A percentile compares a stretch with the other conserved stretches of the same genome.
Conservation (phyloP, 2,797 vertebrate species). For the Ataeniobius toweri region DNA sequence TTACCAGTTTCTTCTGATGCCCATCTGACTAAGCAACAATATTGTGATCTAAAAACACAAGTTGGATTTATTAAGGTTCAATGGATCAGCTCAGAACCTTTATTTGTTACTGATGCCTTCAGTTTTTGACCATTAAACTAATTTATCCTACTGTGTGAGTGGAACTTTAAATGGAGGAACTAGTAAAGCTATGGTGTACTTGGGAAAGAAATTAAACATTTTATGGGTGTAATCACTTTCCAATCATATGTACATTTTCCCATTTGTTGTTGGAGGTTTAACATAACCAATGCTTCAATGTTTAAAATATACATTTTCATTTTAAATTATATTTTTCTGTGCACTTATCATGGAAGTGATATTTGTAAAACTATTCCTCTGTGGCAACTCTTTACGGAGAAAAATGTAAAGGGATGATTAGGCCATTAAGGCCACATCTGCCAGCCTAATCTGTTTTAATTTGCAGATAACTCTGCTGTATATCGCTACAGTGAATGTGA, state of each 20-base stretch:
- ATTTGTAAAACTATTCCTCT: constrained; percentile 59
- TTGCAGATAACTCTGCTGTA: constrained; percentile 68
- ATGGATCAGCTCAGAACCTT: no score
- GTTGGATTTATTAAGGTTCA: no score
- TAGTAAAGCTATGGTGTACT: background rate
- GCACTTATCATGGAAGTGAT: constrained; percentile 31
- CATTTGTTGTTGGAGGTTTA: constrained; percentile 42
- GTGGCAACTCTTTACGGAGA: constrained; percentile 62
- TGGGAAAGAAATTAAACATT: no score
- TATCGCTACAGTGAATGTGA: constrained; percentile 69
- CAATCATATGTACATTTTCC: constrained; percentile 11
- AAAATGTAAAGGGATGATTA: constrained; percentile 76
- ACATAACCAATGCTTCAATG: constrained; percentile 50
- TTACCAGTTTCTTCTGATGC: background rate
- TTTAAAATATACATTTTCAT: constrained; percentile 43
- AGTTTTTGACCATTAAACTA: background rate
- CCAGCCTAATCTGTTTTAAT: constrained; percentile 80
- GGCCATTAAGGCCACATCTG: constrained; percentile 83
- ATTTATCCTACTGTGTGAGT: background rate
- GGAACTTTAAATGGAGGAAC: no score
- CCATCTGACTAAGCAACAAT: background rate
- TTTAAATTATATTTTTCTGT: background rate
- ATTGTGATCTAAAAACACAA: background rate
- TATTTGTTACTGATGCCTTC: background rate
- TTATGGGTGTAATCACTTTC: background rate